Evolutionary conservation across 37 sponge, comb jelly and placozoan genomes (phyloP).

Genomic region (Tethya wilhelma): DNA sequence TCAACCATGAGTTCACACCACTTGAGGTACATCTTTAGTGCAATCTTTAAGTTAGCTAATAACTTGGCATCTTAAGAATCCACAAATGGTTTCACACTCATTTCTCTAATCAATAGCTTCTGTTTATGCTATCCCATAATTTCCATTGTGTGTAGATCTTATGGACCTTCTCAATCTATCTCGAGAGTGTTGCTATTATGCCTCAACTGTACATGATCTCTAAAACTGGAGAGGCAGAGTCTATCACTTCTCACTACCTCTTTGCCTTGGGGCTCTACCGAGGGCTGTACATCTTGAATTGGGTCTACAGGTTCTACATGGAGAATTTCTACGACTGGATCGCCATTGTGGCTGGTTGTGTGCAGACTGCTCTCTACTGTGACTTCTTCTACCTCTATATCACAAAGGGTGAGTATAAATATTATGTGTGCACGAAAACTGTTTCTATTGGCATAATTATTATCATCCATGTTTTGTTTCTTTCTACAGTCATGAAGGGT

Average conservation of each 20-base stretch:
- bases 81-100: not conserved
- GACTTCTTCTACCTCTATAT: slow-evolving; percentile 99
- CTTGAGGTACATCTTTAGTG: too few relatives aligned
- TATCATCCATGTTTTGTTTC: not conserved
- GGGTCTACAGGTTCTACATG: slow-evolving; percentile 94
- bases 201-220: slow-evolving; percentile 99
- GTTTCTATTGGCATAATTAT: not conserved
- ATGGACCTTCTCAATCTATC: slow-evolving; percentile 99
- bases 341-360: slow-evolving; percentile 94
- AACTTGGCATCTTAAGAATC: too few relatives aligned
- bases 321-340: slow-evolving; percentile 97
- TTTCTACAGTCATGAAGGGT: slow-evolving; percentile 82
- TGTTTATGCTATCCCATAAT: too few relatives aligned
- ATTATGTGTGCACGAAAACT: not conserved
- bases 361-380: slow-evolving; percentile 97
- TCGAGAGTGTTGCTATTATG: slow-evolving; percentile 97
- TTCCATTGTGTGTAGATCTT: slow-evolving; percentile 74
- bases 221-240: slow-evolving; percentile 98
- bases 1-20: slow-evolving; percentile 95
- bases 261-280: slow-evolving; percentile 97
- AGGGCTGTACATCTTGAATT: slow-evolving; percentile 95
- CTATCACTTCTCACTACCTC: slow-evolving; percentile 98
- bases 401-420: slow-evolving; percentile 87
- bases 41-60: too few relatives aligned
- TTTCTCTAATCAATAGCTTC: not conserved